These are phyloP conservation scores for Tipula helvola DNA, from an alignment of 2,888 invertebrate species.

Conservation along the genomic window DNA sequence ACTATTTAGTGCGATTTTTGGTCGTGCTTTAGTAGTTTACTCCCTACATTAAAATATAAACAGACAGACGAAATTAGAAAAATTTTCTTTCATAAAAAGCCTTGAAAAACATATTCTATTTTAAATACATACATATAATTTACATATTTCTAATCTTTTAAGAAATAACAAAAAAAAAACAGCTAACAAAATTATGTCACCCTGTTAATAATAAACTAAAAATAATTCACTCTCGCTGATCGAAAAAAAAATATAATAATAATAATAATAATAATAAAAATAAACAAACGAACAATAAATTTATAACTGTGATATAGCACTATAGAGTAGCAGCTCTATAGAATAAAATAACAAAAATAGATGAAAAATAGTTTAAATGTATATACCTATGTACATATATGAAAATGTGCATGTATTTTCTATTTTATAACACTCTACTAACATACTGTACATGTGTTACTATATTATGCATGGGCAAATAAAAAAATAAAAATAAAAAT, in stretches of 20 bases:
- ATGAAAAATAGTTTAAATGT: not conserved
- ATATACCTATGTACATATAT: not conserved
- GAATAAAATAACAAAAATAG: not conserved
- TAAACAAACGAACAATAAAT: slow-evolving; percentile 4
- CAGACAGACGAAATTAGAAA: too few relatives aligned
- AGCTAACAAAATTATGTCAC: not conserved
- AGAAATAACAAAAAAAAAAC: not conserved
- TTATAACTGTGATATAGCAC: not conserved
- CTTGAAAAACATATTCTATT: not conserved
- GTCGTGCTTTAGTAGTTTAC: not conserved
- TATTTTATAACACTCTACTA: not conserved
- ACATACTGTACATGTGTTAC: not conserved
- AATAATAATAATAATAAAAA: not conserved
- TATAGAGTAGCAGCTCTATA: not conserved
- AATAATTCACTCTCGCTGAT: slow-evolving; percentile 9
- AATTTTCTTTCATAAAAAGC: not conserved
- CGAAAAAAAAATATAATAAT: not conserved
- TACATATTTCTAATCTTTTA: not conserved
- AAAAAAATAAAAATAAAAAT: not conserved
- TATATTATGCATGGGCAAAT: not conserved
- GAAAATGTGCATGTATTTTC: not conserved
- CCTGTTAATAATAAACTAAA: slow-evolving; percentile 6
- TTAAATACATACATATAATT: not conserved
- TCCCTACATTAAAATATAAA: not conserved
- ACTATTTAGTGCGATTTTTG: too few relatives aligned